phyloP scores from a whole-genome alignment of 2,888 invertebrate genomes.

The Latrodectus hesperus region DNA sequence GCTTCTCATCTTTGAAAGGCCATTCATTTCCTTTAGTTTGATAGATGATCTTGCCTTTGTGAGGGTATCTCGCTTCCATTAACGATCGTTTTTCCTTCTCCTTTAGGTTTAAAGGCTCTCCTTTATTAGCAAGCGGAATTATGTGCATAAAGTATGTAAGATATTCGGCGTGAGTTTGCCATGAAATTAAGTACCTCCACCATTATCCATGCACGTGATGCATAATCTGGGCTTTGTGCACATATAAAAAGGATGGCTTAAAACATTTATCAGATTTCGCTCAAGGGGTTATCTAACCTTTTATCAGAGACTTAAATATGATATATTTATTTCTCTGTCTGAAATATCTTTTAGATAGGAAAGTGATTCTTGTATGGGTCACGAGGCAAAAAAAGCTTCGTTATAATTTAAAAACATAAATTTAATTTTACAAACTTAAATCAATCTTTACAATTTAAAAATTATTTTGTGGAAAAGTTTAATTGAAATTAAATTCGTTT shows the following conservation, averaged over 20 bases:
- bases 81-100: neutral
- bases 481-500: too few relatives aligned
- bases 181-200: neutral
- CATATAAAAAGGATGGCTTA: neutral
- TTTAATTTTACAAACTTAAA: too few relatives aligned
- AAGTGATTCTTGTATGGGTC: too few relatives aligned
- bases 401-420: too few relatives aligned
- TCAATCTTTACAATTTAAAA: too few relatives aligned
- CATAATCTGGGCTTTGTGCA: neutral
- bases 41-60: constrained; percentile 4
- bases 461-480: too few relatives aligned
- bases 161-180: neutral
- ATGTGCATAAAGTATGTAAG: constrained; percentile 15
- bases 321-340: too few relatives aligned
- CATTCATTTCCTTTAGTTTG: constrained; percentile 24
- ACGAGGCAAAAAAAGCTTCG: too few relatives aligned
- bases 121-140: constrained; percentile 18
- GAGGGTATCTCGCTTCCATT: neutral
- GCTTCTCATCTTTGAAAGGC: neutral
- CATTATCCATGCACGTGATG: neutral
- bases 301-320: too few relatives aligned
- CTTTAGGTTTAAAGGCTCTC: neutral
- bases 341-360: too few relatives aligned
- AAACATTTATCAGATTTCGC: too few relatives aligned
- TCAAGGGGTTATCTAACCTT: too few relatives aligned